Conservation (phyloP, 1,140 invertebrate genomes). For the Drosophila carrolli region DNA sequence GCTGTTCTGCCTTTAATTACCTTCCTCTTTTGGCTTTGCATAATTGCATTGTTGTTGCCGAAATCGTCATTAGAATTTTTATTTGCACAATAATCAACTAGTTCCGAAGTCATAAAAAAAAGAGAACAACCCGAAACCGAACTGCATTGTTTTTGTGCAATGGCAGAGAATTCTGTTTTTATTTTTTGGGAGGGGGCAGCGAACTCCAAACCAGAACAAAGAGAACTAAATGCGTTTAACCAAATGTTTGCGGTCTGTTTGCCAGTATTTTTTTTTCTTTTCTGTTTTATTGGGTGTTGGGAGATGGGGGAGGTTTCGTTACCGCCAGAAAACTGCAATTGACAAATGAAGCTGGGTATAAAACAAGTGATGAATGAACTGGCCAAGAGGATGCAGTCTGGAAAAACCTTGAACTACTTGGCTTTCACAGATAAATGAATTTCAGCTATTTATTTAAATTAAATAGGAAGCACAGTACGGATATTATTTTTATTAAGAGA, state of each 20-base stretch:
- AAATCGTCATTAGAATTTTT: conserved; percentile 78
- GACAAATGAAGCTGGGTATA: conserved; percentile 32
- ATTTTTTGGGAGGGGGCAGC: background rate
- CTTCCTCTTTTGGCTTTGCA: conserved; percentile 53
- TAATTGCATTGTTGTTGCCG: conserved; percentile 71
- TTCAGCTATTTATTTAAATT: too few species aligned
- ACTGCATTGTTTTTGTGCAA: conserved; percentile 53
- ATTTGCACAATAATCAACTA: conserved; percentile 75
- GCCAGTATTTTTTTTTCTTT: conserved; percentile 25
- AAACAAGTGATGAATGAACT: conserved; percentile 27
- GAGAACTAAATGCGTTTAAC: conserved; percentile 58
- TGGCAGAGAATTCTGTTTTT: conserved; percentile 23
- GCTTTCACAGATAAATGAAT: conserved; percentile 1
- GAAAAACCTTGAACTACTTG: conserved; percentile 28
- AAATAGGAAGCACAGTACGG: background rate
- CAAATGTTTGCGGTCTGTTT: conserved; percentile 70
- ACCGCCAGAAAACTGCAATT: conserved; percentile 15
- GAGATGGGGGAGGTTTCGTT: conserved; percentile 11
- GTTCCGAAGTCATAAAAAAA: conserved; percentile 41
- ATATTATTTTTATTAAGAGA: background rate
- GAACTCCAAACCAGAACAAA: conserved; percentile 49
- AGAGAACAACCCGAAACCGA: conserved; percentile 21
- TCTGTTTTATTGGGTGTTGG: background rate
- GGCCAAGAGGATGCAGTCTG: conserved; percentile 16
- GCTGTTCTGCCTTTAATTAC: conserved; percentile 67